A percentile compares a stretch with the other conserved stretches of the same genome.
Evolutionary conservation across 2,113 vertebrate genomes (phyloP).

Genomic region (Drymodes brunneopygia): DNA sequence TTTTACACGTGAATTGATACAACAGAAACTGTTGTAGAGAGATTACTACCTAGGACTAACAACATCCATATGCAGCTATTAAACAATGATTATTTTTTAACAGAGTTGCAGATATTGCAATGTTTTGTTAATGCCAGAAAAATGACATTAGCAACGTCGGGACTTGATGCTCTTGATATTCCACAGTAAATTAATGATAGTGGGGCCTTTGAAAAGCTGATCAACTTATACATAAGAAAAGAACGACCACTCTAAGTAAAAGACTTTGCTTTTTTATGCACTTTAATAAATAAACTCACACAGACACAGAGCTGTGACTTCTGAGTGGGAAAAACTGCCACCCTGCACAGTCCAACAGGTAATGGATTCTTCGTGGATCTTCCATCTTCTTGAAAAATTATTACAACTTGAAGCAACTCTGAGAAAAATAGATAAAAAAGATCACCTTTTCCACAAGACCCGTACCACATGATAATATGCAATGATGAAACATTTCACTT

Average conservation of each 20-base stretch:
- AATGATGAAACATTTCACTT: neutral
- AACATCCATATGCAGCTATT: neutral
- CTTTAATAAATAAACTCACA: neutral
- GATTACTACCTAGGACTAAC: neutral
- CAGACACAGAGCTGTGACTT: neutral
- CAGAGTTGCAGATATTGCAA: neutral
- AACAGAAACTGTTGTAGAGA: neutral
- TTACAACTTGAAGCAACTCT: neutral
- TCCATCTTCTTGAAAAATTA: neutral
- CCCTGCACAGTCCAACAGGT: neutral
- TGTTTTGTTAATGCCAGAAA: neutral
- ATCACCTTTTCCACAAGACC: neutral
- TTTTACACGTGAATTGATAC: neutral
- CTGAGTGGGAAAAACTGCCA: neutral
- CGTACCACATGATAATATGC: neutral
- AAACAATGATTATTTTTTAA: neutral
- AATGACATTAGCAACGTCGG: neutral
- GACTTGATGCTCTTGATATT: neutral
- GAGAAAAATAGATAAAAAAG: neutral
- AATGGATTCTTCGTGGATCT: neutral
- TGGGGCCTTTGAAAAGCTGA: neutral
- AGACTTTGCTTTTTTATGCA: neutral
- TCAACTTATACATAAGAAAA: neutral
- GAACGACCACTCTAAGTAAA: neutral
- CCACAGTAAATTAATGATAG: neutral